Evolutionary conservation across 2,113 vertebrate species (phyloP).

Genomic region (Todiramphus chloris): DNA sequence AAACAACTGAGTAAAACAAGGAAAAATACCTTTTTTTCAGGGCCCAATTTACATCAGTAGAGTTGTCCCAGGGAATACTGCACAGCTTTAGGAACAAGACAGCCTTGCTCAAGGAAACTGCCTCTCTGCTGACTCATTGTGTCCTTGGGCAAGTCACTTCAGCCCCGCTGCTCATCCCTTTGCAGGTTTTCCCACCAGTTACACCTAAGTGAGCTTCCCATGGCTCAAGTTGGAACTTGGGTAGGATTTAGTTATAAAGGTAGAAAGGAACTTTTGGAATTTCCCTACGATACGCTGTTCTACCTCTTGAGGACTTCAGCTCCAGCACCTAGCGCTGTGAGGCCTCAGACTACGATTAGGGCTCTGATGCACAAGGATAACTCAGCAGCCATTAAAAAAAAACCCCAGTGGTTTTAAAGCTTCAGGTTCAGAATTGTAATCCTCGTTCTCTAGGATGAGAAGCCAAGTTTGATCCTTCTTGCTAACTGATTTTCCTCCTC

Average conservation of each 20-base stretch:
- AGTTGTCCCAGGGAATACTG: neutral
- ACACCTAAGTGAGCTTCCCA: slow-evolving; percentile 27
- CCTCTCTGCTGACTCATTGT: slow-evolving; percentile 28
- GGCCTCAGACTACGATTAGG: neutral
- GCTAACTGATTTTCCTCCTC: neutral
- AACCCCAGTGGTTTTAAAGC: neutral
- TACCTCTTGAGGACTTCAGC: neutral
- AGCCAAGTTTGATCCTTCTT: neutral
- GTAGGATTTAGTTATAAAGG: neutral
- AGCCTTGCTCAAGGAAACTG: slow-evolving; percentile 21
- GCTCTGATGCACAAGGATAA: neutral
- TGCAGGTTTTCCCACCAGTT: slow-evolving; percentile 38
- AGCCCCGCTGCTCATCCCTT: slow-evolving; percentile 11
- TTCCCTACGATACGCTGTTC: neutral
- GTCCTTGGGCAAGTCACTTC: slow-evolving; percentile 41
- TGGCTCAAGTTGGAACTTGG: slow-evolving; percentile 54
- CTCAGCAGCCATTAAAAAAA: neutral
- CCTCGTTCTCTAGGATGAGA: neutral
- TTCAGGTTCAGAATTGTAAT: neutral
- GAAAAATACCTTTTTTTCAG: neutral
- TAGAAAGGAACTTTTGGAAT: slow-evolving; percentile 38
- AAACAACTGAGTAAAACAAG: neutral
- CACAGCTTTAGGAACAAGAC: neutral
- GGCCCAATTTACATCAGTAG: neutral
- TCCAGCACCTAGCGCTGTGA: neutral